These are phyloP conservation scores for Hassar affinis DNA, from an alignment of 2,113 vertebrate species.

Conservation along the genomic window DNA sequence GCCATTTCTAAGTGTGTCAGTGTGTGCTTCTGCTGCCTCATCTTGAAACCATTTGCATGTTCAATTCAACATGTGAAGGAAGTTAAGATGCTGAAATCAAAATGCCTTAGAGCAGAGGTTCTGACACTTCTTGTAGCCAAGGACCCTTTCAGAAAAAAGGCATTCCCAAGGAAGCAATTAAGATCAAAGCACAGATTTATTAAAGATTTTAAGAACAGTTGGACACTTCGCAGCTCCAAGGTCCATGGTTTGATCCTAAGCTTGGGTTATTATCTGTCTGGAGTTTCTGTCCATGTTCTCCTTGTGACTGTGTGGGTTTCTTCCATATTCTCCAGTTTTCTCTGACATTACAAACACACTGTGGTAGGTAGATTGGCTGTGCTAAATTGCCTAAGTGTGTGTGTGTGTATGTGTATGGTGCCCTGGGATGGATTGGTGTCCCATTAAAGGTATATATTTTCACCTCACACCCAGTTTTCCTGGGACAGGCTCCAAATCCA, in stretches of 20 bases:
- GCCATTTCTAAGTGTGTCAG: background rate
- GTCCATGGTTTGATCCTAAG: background rate
- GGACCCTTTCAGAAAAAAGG: background rate
- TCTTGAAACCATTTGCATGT: constrained; percentile 15
- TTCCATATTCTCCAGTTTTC: background rate
- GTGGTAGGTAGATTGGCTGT: background rate
- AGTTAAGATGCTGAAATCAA: too few relatives aligned
- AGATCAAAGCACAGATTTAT: background rate
- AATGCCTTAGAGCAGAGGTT: background rate
- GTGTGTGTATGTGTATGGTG: background rate
- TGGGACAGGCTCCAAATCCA: background rate
- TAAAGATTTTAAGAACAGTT: background rate
- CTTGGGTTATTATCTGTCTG: background rate
- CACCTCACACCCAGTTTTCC: background rate
- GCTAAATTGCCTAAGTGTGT: background rate
- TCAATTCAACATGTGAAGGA: background rate
- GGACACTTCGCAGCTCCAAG: background rate
- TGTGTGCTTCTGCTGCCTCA: constrained; percentile 7
- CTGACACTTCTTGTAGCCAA: background rate
- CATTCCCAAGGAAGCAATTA: background rate
- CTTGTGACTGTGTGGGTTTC: background rate
- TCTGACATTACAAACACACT: background rate
- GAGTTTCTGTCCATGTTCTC: background rate
- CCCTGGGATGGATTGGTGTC: background rate
- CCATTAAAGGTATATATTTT: background rate